A percentile compares a stretch with the other conserved stretches of the same genome.
Evolutionary conservation across 2,888 invertebrate genomes (phyloP).

Genomic region (Lapara coniferarum): DNA sequence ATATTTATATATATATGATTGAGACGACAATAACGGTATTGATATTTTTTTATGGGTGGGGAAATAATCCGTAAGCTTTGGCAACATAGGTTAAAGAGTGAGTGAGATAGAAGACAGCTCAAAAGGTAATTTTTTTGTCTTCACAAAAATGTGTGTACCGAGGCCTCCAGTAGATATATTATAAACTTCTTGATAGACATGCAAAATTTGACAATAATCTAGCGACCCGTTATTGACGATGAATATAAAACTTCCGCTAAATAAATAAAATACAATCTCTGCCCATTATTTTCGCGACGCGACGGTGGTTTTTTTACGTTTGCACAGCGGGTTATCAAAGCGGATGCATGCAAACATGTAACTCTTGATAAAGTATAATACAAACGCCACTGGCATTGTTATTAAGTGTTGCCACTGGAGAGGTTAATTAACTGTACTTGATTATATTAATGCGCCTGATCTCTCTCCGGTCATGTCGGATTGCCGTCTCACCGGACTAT

Average conservation of each 20-base stretch:
- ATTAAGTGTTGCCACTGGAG: not conserved
- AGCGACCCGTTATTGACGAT: not conserved
- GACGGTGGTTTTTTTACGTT: not conserved
- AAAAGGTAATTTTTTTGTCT: too few relatives aligned
- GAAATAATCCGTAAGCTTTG: too few relatives aligned
- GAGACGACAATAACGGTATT: too few relatives aligned
- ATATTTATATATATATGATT: too few relatives aligned
- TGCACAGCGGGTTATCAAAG: constrained; percentile 11
- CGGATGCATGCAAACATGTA: constrained; percentile 6
- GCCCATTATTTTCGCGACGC: not conserved
- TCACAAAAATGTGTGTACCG: too few relatives aligned
- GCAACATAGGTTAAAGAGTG: too few relatives aligned
- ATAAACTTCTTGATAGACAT: too few relatives aligned
- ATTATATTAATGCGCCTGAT: not conserved
- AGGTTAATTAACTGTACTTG: not conserved
- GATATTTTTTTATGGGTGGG: too few relatives aligned
- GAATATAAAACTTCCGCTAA: constrained; percentile 9
- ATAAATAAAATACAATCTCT: not conserved
- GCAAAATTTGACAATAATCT: not conserved
- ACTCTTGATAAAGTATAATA: constrained; percentile 7
- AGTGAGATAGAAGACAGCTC: too few relatives aligned
- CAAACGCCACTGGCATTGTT: constrained; percentile 7
- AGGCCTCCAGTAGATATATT: too few relatives aligned
- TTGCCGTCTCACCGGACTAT: too few relatives aligned
- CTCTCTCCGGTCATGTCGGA: too few relatives aligned